Base-by-base conservation (phyloP, 2,113 vertebrate species). In the Rhizomys pruinosus region DNA sequence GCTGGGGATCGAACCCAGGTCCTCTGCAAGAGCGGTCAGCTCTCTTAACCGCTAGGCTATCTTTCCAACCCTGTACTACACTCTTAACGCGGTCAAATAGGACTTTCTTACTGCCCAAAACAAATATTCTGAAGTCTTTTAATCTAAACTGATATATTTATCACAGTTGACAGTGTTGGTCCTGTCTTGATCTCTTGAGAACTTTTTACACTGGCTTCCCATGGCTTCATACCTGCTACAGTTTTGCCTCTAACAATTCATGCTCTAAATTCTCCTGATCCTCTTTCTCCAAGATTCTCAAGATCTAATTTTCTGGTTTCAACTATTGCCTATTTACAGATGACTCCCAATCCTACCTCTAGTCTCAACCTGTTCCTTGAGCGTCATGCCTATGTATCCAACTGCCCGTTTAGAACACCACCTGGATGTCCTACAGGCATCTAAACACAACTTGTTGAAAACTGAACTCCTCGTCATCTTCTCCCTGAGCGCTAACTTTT, bases 341-440 rank as follows among this genome's bases (percentile, higher is more conserved):
- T 47, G 79, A 91, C 84, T 92, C 52, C 57, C 42, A 68, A 27
- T n/a, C 34, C 77, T 89, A n/a, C 57, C 55, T 95, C 87, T 4
- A 80, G 92, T 87, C 76, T 19, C 80, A 93, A 74, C 80, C 61
- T 66, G 61, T 71, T 69, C 59, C 37, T 78, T 71, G 61, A 82
- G 84, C 59, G 92, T 94, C 29, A 69, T 78, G 59, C 64, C 82
- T 68, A 22, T 39, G 22, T 4, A 66, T 61, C 22, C 81, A 85
- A 73, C 79, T 81, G 71, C 44, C 66, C 57, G 29, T 9, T 42
- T 69, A 82, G 55, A 63, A 61, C 66, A 34, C 88, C 93, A 93
- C 81, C 63, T 85, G 76, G 34, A 91, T 94, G 84, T 94, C 90
- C 93, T 89, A 55, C 71, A 89, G 76, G 84, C 92, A 96, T 79